Base-by-base conservation (phyloP, 2,888 invertebrate genomes). In the Pristionchus exspectatus region DNA sequence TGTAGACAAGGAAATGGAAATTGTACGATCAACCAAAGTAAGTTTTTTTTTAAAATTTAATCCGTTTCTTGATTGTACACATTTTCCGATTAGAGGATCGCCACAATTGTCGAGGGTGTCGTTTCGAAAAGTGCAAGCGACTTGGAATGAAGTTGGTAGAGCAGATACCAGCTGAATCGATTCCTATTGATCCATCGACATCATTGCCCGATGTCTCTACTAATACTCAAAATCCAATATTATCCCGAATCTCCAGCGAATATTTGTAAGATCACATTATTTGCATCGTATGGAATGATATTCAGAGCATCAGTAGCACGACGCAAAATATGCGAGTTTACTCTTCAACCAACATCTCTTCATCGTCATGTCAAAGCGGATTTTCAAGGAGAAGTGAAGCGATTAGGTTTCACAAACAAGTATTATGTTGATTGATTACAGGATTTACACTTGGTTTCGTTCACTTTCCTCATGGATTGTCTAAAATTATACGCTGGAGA, bases 301-400 rank as follows among this genome's bases (percentile, higher is more conserved):
- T 83, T 83, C 27, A 83, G 83, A 54, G 83, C 83, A 30, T 83
- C 83, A 27, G 27, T 83, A 30, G 83, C n/a, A 9, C 50, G 83
- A 24, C 12, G 83, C 21, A 83, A 54, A 30, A 27, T 30, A n/a
- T 54, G 56, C 16, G 83, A 83, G 30, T 54, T 54, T 38, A 83
- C 83, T 18, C 50, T 83, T 12, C 50, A 30, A 30, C 50, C 83
- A 21, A 56, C 54, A 14, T 54, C 83, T 27, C 83, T 54, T 14
- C 54, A 30, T 18, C 12, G 56, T 27, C 83, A 83, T 83, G 54
- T 56, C n/a, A 50, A 81, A 83, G 30, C 30, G n/a, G 83, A 83
- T 14, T 56, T 14, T 5, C 14, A n/a, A 83, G 50, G 16, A n/a
- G 81, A 44, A 54, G 83, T 74, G 21, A n/a, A n/a, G 33, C 16